Base-by-base conservation (phyloP, 2,888 invertebrate genomes). In the Euclidia mi region DNA sequence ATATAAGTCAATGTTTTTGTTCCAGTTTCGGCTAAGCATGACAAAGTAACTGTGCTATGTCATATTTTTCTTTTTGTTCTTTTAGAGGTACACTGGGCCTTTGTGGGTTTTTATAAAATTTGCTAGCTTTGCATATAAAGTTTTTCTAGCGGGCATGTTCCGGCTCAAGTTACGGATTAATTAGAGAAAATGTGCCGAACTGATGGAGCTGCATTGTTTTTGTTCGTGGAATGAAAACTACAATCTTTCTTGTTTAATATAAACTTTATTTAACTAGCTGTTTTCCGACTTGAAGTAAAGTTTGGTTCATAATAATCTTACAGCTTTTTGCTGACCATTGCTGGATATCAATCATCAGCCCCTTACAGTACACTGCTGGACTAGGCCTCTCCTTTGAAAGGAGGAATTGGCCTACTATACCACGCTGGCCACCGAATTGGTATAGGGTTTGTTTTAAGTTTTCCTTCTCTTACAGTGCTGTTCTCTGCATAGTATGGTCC, bases 141-240 rank as follows among this genome's bases (percentile, higher is more conserved):
- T 56, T 65, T 72, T 65, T 56, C 56, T 68, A 71, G 56, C 65
- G 48, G 41, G 53, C 48, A 42, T 45, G 43, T 38, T 68, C 56
- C 50, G 12, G 41, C 28, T 52, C 49, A 59, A 48, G 56, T 65
- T 62, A 4, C n/a, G 29, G 32, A 28, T 65, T 73, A 73, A 69
- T 73, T 61, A 65, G 65, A 48, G 56, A 61, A 59, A 65, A 56
- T 14, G 45, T 43, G 37, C 11, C 15, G 20, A 15, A 44, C 35
- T 48, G 32, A 69, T 56, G 60, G 55, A 56, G 37, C 44, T 37
- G 14, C 38, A 38, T 12, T 43, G 40, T 62, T 69, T 51, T 51
- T 44, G 43, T 52, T 48, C 48, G 40, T 46, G 15, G 35, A 7
- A 41, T 42, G 55, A 48, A 48, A 53, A 65, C 42, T 56, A 46